phyloP scores from a whole-genome alignment of 92 coral and sea anemone species.

The Paragorgia papillata region DNA sequence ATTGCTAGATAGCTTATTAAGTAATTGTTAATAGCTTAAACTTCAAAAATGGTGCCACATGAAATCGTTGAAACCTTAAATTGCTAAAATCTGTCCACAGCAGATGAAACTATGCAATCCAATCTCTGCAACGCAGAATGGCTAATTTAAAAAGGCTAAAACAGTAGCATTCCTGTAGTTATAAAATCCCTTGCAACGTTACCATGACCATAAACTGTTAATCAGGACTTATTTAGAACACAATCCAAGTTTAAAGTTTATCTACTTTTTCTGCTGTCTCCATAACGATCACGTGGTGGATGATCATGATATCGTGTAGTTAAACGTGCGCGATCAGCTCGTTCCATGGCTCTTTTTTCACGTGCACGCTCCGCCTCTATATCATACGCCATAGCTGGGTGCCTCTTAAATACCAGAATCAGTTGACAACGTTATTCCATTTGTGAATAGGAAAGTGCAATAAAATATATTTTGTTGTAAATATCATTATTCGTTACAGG shows the following conservation, averaged over 20 bases:
- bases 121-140: not conserved
- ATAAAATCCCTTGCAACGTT: not conserved
- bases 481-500: not conserved
- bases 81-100: too few relatives aligned
- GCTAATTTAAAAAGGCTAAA: too few relatives aligned
- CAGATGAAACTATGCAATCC: too few relatives aligned
- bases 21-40: too few relatives aligned
- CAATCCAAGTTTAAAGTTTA: not conserved
- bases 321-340: slow-evolving; percentile 89
- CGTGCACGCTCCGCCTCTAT: slow-evolving; percentile 66
- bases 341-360: slow-evolving; percentile 83
- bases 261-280: slow-evolving; percentile 58
- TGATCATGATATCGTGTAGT: slow-evolving; percentile 90
- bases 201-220: not conserved
- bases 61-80: too few relatives aligned
- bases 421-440: not conserved
- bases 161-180: too few relatives aligned
- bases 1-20: too few relatives aligned
- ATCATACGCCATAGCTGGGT: slow-evolving; percentile 30
- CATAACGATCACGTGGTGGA: slow-evolving; percentile 66
- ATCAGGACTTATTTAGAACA: not conserved
- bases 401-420: slow-evolving; percentile 29
- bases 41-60: too few relatives aligned
- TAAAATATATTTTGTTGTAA: not conserved
- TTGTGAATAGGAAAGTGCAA: not conserved